phyloP scores from a whole-genome alignment of 2,113 vertebrate genomes.

The Menura novaehollandiae region DNA sequence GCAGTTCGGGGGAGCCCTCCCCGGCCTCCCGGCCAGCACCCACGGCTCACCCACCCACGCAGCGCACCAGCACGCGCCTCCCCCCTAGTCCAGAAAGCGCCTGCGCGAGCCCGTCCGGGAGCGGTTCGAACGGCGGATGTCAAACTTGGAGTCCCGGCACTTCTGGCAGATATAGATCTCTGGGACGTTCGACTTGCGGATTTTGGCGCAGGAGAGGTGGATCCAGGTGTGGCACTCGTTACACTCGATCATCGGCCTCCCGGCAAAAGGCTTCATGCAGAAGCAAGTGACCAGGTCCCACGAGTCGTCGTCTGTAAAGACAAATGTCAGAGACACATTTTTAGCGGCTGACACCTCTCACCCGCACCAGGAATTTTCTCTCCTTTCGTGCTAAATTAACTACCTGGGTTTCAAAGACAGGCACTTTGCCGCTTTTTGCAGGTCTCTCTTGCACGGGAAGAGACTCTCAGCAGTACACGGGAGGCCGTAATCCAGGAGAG shows the following conservation, averaged over 20 bases:
- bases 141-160: conserved; percentile 90
- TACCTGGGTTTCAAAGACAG: background rate
- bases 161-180: conserved; percentile 95
- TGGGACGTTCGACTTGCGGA: conserved; percentile 95
- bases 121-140: conserved; percentile 92
- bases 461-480: background rate
- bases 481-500: background rate
- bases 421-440: background rate
- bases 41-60: background rate
- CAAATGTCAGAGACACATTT: rapidly evolving
- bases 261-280: conserved; percentile 97
- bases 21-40: background rate
- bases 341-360: rapidly evolving
- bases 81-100: conserved; percentile 85
- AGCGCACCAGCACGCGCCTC: background rate
- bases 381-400: rapidly evolving
- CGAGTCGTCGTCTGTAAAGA: conserved; percentile 87
- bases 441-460: background rate
- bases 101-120: conserved; percentile 89
- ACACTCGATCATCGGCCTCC: conserved; percentile 97
- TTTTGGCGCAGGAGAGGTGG: conserved; percentile 96
- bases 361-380: background rate
- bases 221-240: conserved; percentile 96
- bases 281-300: conserved; percentile 99
- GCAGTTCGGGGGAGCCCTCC: conserved; percentile 43